Percentiles rank a stretch among this genome's conserved stretches.
These are phyloP conservation scores for Megastigmus dorsalis DNA, from an alignment of 2,888 invertebrate genomes.

Conservation along the genomic window DNA sequence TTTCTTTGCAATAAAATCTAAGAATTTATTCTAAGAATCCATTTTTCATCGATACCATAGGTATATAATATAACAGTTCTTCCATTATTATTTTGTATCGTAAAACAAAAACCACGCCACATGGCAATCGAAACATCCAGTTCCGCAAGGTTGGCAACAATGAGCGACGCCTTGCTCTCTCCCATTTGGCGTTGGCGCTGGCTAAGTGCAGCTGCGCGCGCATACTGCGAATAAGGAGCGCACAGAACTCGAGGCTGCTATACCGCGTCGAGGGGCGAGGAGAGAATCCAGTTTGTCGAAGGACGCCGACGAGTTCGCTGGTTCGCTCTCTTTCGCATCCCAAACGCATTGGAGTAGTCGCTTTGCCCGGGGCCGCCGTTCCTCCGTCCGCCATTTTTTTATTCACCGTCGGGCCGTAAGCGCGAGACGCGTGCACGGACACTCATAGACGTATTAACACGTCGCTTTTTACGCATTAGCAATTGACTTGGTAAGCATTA, in stretches of 20 bases:
- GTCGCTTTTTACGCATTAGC: conserved; percentile 5
- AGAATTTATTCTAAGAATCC: too few species aligned
- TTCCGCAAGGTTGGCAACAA: not conserved
- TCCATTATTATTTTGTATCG: not conserved
- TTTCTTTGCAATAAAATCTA: too few species aligned
- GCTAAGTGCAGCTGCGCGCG: not conserved
- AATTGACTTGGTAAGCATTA: conserved; percentile 30
- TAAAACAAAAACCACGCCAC: too few species aligned
- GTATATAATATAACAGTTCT: too few species aligned
- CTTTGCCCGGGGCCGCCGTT: conserved; percentile 4
- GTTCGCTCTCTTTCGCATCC: not conserved
- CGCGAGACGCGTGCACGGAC: conserved; percentile 27
- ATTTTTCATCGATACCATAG: too few species aligned
- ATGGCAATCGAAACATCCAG: not conserved
- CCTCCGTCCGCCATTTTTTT: conserved; percentile 34
- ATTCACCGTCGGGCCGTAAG: conserved; percentile 25
- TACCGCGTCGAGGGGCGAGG: not conserved
- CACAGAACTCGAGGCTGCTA: too few species aligned
- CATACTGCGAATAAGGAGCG: not conserved
- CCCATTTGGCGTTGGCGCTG: not conserved
- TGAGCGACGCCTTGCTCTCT: not conserved
- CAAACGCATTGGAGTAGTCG: not conserved
- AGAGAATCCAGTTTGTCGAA: conserved; percentile 9
- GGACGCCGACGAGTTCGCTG: conserved; percentile 13
- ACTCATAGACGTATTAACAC: not conserved